These are phyloP conservation scores for Machimus rusticus DNA, from an alignment of 2,888 invertebrate genomes.

Conservation along the genomic window DNA sequence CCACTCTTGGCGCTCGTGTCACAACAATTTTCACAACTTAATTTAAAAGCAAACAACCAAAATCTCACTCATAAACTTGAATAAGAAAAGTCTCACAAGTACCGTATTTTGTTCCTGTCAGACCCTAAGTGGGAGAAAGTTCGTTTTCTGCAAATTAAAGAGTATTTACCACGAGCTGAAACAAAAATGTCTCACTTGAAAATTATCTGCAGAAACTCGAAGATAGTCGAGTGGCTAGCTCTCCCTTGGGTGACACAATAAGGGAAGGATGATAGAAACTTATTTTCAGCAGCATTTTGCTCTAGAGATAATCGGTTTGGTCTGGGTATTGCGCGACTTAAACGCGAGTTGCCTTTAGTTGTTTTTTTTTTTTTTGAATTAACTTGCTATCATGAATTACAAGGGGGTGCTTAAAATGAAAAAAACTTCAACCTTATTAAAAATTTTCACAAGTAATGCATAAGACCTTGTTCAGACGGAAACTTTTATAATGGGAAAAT, in stretches of 20 bases:
- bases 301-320: not conserved
- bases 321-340: not conserved
- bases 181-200: not conserved
- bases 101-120: not conserved
- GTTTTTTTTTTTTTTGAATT: slow-evolving; percentile 21
- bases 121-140: not conserved
- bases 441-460: slow-evolving; percentile 24
- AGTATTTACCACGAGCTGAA: not conserved
- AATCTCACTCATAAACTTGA: not conserved
- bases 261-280: not conserved
- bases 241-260: not conserved
- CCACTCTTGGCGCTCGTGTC: not conserved
- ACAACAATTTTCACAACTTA: not conserved
- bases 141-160: not conserved
- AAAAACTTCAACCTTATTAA: slow-evolving; percentile 26
- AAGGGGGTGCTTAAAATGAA: not conserved
- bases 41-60: not conserved
- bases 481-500: slow-evolving; percentile 24
- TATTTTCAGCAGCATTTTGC: not conserved
- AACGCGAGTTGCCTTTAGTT: not conserved
- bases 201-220: not conserved
- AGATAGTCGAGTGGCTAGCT: not conserved
- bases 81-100: not conserved
- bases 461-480: not conserved
- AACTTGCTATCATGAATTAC: not conserved